Evolutionary conservation across 2,888 invertebrate genomes (phyloP).

Genomic region (Kuschelorhynchus macadamiae): DNA sequence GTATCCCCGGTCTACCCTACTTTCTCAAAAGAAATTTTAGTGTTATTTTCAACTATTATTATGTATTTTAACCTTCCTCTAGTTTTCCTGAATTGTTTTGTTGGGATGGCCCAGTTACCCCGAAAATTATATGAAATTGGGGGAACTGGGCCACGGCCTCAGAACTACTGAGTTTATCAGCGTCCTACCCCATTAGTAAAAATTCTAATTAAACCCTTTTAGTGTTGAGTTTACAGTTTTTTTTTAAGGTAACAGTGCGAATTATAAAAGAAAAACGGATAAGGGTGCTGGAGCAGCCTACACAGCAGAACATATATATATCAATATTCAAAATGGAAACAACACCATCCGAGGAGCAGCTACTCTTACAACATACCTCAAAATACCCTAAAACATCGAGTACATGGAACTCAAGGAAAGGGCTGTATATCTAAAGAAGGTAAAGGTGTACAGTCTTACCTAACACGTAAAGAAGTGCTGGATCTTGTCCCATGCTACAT

Average conservation of each 20-base stretch:
- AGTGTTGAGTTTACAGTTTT: too few species aligned
- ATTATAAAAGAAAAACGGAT: conserved; percentile 4
- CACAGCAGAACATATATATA: conserved; percentile 4
- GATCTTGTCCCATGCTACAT: conserved; percentile 39
- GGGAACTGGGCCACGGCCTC: too few species aligned
- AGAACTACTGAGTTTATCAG: too few species aligned
- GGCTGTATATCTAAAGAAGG: conserved; percentile 2
- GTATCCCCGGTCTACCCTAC: too few species aligned
- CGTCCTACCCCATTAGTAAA: too few species aligned
- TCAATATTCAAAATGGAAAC: conserved; percentile 10
- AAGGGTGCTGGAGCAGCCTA: conserved; percentile 7
- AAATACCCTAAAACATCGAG: conserved; percentile 12
- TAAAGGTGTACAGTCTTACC: conserved; percentile 13
- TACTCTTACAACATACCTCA: conserved; percentile 1
- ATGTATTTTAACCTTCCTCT: too few species aligned
- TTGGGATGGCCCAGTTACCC: too few species aligned
- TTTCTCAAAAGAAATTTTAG: too few species aligned
- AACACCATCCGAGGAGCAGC: conserved; percentile 12
- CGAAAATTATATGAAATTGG: too few species aligned
- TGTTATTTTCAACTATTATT: too few species aligned
- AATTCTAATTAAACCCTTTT: too few species aligned
- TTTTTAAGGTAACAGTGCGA: conserved; percentile 11
- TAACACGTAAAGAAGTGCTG: conserved; percentile 37
- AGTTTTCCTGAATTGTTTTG: too few species aligned
- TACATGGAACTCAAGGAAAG: conserved; percentile 16